Percentiles rank a stretch among this genome's conserved stretches.
Conservation (phyloP, 2,797 vertebrate genomes). For the Carduelis carduelis region DNA sequence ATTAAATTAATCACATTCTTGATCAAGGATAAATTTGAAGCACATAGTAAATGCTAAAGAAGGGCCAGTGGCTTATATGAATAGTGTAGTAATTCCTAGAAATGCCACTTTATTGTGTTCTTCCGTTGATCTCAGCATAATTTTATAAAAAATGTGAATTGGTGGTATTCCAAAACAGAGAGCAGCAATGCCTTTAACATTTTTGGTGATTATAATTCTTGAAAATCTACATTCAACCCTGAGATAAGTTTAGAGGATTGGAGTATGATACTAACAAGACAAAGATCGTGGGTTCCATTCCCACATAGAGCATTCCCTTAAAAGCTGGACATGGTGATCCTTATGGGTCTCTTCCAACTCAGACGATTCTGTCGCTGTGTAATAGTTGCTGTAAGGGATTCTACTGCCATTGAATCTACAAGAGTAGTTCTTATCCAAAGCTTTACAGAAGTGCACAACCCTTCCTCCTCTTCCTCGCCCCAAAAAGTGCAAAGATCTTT, state of each 20-base stretch:
- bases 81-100: background rate
- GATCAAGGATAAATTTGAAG: background rate
- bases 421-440: background rate
- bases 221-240: background rate
- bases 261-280: background rate
- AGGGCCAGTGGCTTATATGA: background rate
- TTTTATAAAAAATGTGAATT: background rate
- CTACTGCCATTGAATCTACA: background rate
- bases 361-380: background rate
- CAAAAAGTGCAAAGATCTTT: background rate
- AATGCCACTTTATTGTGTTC: background rate
- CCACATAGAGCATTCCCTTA: background rate
- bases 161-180: background rate
- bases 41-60: background rate
- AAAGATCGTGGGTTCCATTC: accelerated
- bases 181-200: background rate
- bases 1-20: background rate
- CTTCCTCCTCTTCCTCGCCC: accelerated
- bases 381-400: background rate
- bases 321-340: accelerated
- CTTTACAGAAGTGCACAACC: background rate
- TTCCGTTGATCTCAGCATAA: background rate
- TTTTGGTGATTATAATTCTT: background rate
- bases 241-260: background rate
- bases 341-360: background rate